Evolutionary conservation across 2,888 invertebrate genomes (phyloP).

Genomic region (Torymus tubicola): DNA sequence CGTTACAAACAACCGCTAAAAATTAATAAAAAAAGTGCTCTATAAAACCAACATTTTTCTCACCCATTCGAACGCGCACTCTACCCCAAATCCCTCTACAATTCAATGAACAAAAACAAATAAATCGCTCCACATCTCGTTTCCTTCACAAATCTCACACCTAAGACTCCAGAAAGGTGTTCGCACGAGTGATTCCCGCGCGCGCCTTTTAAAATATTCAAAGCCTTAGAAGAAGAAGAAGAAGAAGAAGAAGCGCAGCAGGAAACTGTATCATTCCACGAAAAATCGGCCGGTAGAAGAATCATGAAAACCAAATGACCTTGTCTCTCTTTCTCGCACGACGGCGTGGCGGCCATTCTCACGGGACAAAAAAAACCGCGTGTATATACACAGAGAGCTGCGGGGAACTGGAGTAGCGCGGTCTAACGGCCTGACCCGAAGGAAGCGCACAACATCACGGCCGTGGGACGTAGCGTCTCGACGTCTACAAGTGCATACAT

Average conservation of each 20-base stretch:
- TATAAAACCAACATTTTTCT: too few relatives aligned
- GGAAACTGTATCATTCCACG: neutral
- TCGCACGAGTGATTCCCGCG: too few relatives aligned
- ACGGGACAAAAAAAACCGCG: neutral
- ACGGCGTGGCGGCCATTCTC: constrained; percentile 8
- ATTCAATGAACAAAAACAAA: too few relatives aligned
- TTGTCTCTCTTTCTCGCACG: constrained; percentile 1
- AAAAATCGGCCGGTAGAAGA: neutral
- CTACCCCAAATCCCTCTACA: too few relatives aligned
- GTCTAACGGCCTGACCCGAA: neutral
- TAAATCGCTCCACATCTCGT: too few relatives aligned
- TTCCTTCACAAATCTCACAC: too few relatives aligned
- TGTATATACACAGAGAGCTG: neutral
- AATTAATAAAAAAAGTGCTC: too few relatives aligned
- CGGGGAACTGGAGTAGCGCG: constrained; percentile 1
- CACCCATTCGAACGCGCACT: too few relatives aligned
- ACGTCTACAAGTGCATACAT: too few relatives aligned
- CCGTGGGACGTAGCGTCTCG: too few relatives aligned
- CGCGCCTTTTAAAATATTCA: constrained; percentile 9
- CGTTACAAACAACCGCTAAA: too few relatives aligned
- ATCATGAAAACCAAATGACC: constrained; percentile 4
- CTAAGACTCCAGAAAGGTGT: too few relatives aligned
- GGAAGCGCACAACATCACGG: neutral
- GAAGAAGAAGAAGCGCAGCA: neutral
- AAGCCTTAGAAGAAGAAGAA: neutral